Conservation (phyloP, 2,797 vertebrate genomes). For the Nyctalus aviator region DNA sequence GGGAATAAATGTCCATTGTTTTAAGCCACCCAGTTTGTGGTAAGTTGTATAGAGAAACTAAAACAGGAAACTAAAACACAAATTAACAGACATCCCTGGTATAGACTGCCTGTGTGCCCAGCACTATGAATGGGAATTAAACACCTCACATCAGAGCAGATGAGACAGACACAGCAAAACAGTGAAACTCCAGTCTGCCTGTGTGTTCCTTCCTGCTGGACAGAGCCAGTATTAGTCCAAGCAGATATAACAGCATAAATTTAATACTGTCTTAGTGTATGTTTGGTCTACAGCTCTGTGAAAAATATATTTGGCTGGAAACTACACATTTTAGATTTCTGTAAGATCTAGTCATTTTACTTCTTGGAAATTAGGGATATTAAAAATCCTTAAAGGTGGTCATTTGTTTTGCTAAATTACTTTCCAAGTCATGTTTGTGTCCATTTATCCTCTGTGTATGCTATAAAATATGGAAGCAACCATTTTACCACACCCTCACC, state of each 20-base stretch:
- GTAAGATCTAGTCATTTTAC: not conserved
- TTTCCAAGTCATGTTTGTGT: not conserved
- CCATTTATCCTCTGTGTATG: fast-evolving
- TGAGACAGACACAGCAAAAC: not conserved
- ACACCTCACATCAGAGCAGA: not conserved
- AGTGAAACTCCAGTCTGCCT: not conserved
- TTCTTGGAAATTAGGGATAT: not conserved
- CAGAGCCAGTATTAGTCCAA: not conserved
- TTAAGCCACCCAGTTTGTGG: not conserved
- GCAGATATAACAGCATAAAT: not conserved
- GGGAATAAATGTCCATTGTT: not conserved
- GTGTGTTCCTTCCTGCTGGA: not conserved
- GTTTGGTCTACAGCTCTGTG: not conserved
- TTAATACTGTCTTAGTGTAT: not conserved
- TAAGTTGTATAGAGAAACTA: not conserved
- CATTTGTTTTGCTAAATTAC: constrained; percentile 17
- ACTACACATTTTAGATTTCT: not conserved
- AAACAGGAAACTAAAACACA: not conserved
- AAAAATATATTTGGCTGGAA: not conserved
- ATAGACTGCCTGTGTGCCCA: not conserved
- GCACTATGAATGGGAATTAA: not conserved
- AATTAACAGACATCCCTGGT: not conserved
- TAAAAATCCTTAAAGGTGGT: constrained; percentile 24
- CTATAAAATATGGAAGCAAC: not conserved
- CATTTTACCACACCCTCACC: not conserved